Evolutionary conservation across 1,140 invertebrate genomes (phyloP).

Genomic region (Argopecten irradians): DNA sequence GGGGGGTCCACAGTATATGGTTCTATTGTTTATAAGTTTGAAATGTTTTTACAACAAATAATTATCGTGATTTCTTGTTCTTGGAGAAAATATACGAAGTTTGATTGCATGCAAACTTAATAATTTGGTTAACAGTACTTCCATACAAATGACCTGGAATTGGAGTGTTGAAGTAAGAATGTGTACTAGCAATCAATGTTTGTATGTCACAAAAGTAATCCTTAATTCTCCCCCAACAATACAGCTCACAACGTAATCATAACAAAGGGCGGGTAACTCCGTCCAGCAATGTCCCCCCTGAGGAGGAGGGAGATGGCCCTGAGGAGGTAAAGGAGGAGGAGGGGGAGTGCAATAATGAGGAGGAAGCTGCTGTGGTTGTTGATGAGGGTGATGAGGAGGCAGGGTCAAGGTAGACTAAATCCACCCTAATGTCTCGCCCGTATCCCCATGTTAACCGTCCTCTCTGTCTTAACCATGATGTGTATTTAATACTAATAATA

Average conservation of each 20-base stretch:
- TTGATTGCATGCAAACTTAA: too few relatives aligned
- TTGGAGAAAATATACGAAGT: too few relatives aligned
- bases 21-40: too few relatives aligned
- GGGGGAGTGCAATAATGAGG: conserved; percentile 14
- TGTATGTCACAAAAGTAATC: conserved; percentile 1
- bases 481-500: not conserved
- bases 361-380: not conserved
- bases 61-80: too few relatives aligned
- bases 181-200: not conserved
- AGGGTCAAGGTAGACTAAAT: conserved; percentile 21
- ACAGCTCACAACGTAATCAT: conserved; percentile 10
- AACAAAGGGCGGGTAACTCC: conserved; percentile 20
- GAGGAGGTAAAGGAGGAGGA: not conserved
- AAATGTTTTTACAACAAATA: too few relatives aligned
- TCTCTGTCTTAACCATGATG: not conserved
- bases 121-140: too few relatives aligned
- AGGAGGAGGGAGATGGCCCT: not conserved
- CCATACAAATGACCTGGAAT: not conserved
- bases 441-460: not conserved
- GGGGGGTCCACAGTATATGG: too few relatives aligned
- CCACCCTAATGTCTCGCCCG: not conserved
- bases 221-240: not conserved
- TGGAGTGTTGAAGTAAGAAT: not conserved
- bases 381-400: not conserved
- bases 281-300: conserved; percentile 19